Base-by-base conservation (phyloP, 2,888 invertebrate species). In the Pyralis farinalis region DNA sequence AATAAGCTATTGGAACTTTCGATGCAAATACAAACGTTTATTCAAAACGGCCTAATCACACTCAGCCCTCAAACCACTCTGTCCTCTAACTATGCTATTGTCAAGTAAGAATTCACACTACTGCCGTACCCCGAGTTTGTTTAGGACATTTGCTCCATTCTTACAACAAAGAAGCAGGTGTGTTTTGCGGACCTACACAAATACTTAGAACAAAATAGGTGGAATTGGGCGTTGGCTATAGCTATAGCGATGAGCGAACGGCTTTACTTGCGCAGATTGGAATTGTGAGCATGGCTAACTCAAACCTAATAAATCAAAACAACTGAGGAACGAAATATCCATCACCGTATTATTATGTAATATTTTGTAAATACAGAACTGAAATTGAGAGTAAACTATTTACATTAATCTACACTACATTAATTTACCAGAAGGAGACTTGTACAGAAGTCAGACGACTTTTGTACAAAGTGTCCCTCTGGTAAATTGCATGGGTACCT, bases 91-190 rank as follows among this genome's bases (percentile, higher is more conserved):
- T 12, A 12, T 32, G 10, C 34, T 35, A 44, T 46, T 49, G 45
- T 43, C 22, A 28, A 37, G 20, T 31, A 9, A n/a, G 16, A 34
- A 44, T 43, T 36, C 42, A 41, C 43, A 51, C 52, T 49, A 48
- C 46, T 48, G 51, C 43, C 36, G 16, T 4, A 4, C 34, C 34
- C 42, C 11, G 16, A 37, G 47, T 56, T 54, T 51, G 40, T 46
- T 53, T 47, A 53, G 55, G 51, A 53, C 63, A 55, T 63, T 66
- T 64, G 62, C 63, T 50, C 49, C 44, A 43, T 59, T 58, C 60
- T 55, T 55, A 56, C 52, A 50, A 63, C 52, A 50, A 63, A 66
- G 65, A 59, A 58, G 52, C 67, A 68, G 70, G 68, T 71, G 67
- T 40, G 58, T 55, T 42, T 50, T 48, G 46, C 46, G 44, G 55